A percentile compares a stretch with the other conserved stretches of the same genome.
Evolutionary conservation across 2,797 vertebrate species (phyloP).

Genomic region (Microctenopoma steveboyesi): DNA sequence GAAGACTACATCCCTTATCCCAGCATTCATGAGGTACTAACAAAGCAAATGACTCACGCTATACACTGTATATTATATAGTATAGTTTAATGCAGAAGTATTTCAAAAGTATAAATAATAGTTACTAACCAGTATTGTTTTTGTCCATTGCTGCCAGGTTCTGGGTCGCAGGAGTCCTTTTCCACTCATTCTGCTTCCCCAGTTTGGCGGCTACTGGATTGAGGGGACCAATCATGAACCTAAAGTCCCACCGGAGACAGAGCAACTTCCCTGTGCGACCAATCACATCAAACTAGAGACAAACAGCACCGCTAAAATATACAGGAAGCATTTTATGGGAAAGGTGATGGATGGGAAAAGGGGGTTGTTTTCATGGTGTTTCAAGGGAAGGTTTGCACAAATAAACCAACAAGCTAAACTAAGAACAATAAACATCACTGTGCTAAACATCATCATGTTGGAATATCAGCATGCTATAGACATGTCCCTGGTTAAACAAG

Average conservation of each 20-base stretch:
- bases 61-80: background rate
- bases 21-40: constrained; percentile 94
- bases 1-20: constrained; percentile 99
- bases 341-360: constrained; percentile 83
- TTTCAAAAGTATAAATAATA: background rate
- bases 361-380: background rate
- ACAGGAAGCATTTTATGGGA: constrained; percentile 94
- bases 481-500: too few relatives aligned
- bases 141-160: constrained; percentile 79
- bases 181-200: constrained; percentile 94
- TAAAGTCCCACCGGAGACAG: constrained; percentile 78
- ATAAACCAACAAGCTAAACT: too few relatives aligned
- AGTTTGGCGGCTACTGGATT: constrained; percentile 99
- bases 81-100: background rate
- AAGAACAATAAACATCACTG: too few relatives aligned
- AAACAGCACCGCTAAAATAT: constrained; percentile 92
- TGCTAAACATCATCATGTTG: too few relatives aligned
- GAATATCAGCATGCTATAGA: too few relatives aligned
- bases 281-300: constrained; percentile 89
- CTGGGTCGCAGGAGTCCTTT: constrained; percentile 91
- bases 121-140: background rate
- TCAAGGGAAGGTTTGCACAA: too few relatives aligned
- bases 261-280: constrained; percentile 78
- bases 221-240: constrained; percentile 95
- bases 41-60: background rate